A percentile compares a stretch with the other conserved stretches of the same genome.
These are phyloP conservation scores for Parnassius apollo DNA, from an alignment of 2,888 invertebrate species.

Conservation along the genomic window DNA sequence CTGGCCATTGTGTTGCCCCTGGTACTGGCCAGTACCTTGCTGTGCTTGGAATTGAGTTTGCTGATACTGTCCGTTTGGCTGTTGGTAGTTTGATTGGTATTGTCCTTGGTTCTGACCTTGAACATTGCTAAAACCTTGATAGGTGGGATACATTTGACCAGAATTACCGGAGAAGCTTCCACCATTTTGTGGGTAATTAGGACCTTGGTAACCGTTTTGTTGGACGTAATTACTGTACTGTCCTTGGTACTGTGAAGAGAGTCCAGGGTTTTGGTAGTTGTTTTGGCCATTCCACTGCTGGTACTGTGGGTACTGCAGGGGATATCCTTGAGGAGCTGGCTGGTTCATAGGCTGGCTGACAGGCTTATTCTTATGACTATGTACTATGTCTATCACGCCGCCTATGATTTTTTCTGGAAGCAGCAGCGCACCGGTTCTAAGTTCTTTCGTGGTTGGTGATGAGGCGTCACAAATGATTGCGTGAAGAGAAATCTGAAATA, in stretches of 20 bases:
- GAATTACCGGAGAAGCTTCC: conserved; percentile 28
- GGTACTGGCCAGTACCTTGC: conserved; percentile 11
- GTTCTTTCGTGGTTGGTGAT: conserved; percentile 32
- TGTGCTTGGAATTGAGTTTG: conserved; percentile 25
- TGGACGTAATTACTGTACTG: conserved; percentile 44
- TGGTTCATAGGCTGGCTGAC: conserved; percentile 28
- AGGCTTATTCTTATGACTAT: conserved; percentile 68
- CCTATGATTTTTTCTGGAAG: conserved; percentile 73
- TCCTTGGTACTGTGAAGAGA: conserved; percentile 38
- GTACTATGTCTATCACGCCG: conserved; percentile 71
- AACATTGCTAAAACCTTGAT: conserved; percentile 20
- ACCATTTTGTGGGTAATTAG: conserved; percentile 33
- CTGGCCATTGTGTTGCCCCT: conserved; percentile 24
- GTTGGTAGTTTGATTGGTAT: conserved; percentile 35
- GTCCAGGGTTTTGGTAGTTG: conserved; percentile 42
- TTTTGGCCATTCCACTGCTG: conserved; percentile 42
- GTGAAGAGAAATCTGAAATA: conserved; percentile 25
- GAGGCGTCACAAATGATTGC: conserved; percentile 20
- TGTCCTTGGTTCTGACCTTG: conserved; percentile 35
- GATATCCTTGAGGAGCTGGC: conserved; percentile 38
- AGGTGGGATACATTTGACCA: conserved; percentile 29
- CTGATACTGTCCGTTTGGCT: conserved; percentile 28
- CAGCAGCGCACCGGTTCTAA: conserved; percentile 53
- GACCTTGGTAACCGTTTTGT: conserved; percentile 41
- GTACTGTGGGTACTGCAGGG: conserved; percentile 44